phyloP scores from a whole-genome alignment of 1,140 invertebrate species.

The Pogonognathellus flavescens region DNA sequence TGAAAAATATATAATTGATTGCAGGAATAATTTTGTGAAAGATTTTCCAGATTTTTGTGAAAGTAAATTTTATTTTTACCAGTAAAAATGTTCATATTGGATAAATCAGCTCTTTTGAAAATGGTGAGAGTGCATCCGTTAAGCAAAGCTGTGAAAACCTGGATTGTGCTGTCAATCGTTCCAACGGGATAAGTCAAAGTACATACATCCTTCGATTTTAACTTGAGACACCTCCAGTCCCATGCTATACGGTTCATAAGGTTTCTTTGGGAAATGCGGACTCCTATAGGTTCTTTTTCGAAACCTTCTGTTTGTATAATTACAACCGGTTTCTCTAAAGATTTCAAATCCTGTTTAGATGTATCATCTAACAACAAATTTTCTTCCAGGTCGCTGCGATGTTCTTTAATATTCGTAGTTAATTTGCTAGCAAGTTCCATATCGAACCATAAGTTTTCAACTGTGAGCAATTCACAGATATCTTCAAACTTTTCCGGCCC shows the following conservation, averaged over 20 bases:
- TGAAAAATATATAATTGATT: background rate
- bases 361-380: background rate
- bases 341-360: background rate
- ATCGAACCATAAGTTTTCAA: conserved; percentile 6
- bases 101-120: conserved; percentile 33
- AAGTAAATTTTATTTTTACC: background rate
- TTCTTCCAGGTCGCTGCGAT: background rate
- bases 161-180: conserved; percentile 1
- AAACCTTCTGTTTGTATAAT: background rate
- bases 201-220: conserved; percentile 20
- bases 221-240: conserved; percentile 84
- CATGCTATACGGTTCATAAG: conserved; percentile 84
- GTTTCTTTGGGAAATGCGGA: conserved; percentile 83
- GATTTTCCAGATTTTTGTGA: background rate
- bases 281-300: conserved; percentile 68
- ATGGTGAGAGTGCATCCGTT: conserved; percentile 55
- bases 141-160: conserved; percentile 54
- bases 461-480: background rate
- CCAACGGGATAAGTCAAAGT: conserved; percentile 43
- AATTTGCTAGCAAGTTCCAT: background rate
- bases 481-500: background rate
- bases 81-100: conserved; percentile 17
- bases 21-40: background rate
- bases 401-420: background rate
- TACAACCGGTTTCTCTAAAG: background rate